Base-by-base conservation (phyloP, 2,113 vertebrate genomes). In the Elephantulus edwardii region DNA sequence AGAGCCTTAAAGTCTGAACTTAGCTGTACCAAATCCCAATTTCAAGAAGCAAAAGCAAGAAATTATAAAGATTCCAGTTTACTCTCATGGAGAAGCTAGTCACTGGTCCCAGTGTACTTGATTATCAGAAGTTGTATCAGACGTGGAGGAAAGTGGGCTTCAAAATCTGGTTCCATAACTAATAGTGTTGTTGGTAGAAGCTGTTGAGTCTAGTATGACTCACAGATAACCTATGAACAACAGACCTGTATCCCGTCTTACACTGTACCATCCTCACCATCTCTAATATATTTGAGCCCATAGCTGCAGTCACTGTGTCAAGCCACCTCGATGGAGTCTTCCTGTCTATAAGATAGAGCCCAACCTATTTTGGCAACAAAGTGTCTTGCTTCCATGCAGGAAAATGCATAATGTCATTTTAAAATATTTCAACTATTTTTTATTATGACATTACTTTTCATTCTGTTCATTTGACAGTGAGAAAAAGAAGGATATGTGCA, bases 401-500 rank as follows among this genome's bases (percentile, higher is more conserved):
- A 46, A 83, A 75, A 72, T 80, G 38, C 9, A 35, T 54, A 72
- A 26, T 16, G 58, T 50, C 62, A 14, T 66, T 22, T 89, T 82
- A 40, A 76, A 40, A 3, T 8, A 72, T 54, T 75, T 44, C 1
- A 48, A 64, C 3, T 71, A 60, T 42, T 91, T 89, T 64, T 66
- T 40, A 64, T 60, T 66, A 38, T 11, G 74, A 70, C 8, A 80
- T 90, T 86, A 77, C 9, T 75, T 89, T 89, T 76, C 38, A 79
- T 72, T 50, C 50, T 19, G 54, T 48, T 30, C 60, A 13, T 91
- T 81, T 68, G 56, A 71, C 20, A 68, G 48, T 77, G 4, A n/a
- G 8, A n/a, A 72, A 79, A 71, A 14, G 3, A 13, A 2, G 26
- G 16, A 10, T 10, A 19, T 54, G 40, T 40, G 30, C 26, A 14